phyloP scores from a whole-genome alignment of 2,797 vertebrate genomes.

The Dicrostonyx torquatus region DNA sequence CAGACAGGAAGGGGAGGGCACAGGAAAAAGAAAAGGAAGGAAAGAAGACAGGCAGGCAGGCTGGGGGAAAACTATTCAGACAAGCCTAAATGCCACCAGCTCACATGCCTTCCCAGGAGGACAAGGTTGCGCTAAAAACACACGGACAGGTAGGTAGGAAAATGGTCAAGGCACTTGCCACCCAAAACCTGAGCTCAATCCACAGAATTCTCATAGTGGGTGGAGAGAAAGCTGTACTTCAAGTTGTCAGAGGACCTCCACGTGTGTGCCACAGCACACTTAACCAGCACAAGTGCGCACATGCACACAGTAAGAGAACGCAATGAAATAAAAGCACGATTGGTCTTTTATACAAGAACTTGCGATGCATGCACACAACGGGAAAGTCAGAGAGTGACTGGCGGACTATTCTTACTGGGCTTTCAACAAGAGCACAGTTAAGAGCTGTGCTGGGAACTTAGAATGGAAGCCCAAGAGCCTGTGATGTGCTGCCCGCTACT shows the following conservation, averaged over 20 bases:
- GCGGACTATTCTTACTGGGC: background rate
- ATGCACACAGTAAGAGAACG: background rate
- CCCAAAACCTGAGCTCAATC: background rate
- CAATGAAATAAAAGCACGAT: background rate
- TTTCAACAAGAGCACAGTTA: background rate
- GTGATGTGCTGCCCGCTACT: background rate
- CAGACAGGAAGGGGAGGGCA: background rate
- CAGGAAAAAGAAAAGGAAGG: background rate
- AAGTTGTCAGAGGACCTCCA: background rate
- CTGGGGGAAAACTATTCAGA: background rate
- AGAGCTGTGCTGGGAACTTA: background rate
- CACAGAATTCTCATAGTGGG: background rate
- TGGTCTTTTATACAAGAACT: slow-evolving; percentile 7
- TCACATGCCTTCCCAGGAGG: background rate
- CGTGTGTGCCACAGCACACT: background rate
- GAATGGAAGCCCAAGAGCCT: background rate
- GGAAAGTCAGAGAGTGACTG: background rate
- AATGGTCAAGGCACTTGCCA: background rate
- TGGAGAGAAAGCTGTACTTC: background rate
- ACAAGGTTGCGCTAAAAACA: slow-evolving; percentile 9
- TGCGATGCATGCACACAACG: background rate
- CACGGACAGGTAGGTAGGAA: background rate
- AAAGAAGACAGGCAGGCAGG: background rate
- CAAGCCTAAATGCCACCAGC: background rate
- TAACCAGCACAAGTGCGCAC: background rate